phyloP scores from a whole-genome alignment of 2,113 vertebrate genomes.

The Lepus timidus region DNA sequence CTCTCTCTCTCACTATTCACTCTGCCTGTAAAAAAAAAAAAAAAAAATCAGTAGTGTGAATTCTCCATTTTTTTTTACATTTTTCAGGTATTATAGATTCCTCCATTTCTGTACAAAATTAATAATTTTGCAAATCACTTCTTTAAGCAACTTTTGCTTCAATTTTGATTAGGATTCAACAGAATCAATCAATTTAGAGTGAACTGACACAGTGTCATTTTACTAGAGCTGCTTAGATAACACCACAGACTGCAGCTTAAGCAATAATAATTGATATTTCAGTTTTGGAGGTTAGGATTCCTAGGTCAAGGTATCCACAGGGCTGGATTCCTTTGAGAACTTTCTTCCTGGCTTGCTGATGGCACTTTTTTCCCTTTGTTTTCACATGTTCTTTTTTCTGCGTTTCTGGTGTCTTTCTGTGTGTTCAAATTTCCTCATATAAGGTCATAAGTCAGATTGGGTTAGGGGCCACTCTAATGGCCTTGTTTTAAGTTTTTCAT shows the following conservation, averaged over 20 bases:
- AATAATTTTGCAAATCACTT: neutral
- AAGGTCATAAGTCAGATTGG: neutral
- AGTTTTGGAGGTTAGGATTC: neutral
- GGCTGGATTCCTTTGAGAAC: neutral
- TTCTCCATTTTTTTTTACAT: neutral
- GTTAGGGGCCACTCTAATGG: neutral
- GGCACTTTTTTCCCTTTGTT: neutral
- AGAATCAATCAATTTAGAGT: neutral
- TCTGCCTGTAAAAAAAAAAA: too few species aligned
- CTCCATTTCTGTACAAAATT: neutral
- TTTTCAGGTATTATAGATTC: neutral
- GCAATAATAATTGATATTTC: neutral
- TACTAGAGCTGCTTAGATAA: neutral
- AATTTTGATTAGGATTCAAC: neutral
- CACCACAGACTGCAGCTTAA: neutral
- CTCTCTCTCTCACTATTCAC: too few species aligned
- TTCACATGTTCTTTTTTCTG: neutral
- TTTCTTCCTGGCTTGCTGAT: neutral
- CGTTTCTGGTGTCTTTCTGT: neutral
- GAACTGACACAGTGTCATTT: neutral
- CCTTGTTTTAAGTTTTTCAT: neutral
- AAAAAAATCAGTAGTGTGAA: neutral
- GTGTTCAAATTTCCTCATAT: neutral
- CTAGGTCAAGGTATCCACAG: neutral
- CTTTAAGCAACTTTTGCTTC: neutral